Conservation (phyloP, 92 coral and sea anemone genomes). For the Palythoa grandis region DNA sequence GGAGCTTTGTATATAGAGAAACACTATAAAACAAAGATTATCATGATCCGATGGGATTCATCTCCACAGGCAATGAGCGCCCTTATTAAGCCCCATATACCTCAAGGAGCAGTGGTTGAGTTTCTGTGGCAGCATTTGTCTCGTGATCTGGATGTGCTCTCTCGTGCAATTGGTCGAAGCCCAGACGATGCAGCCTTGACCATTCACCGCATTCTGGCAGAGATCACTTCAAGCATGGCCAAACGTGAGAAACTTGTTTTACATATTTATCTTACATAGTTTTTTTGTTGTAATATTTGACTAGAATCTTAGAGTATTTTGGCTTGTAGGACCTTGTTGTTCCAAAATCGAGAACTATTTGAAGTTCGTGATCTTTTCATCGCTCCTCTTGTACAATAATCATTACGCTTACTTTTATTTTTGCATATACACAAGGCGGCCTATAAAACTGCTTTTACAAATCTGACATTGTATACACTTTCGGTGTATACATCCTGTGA, state of each 20-base stretch:
- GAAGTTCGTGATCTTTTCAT: too few relatives aligned
- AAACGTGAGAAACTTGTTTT: background rate
- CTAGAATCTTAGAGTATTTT: too few relatives aligned
- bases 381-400: too few relatives aligned
- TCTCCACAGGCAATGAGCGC: conserved; percentile 43
- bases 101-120: conserved; percentile 45
- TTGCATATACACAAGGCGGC: too few relatives aligned
- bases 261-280: background rate
- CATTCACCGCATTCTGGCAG: conserved; percentile 19
- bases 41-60: background rate
- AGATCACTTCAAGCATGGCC: background rate
- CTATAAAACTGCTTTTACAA: too few relatives aligned
- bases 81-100: conserved; percentile 63
- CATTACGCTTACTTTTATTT: too few relatives aligned
- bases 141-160: conserved; percentile 67
- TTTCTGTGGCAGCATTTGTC: conserved; percentile 73
- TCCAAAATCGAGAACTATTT: too few relatives aligned
- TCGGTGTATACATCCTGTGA: too few relatives aligned
- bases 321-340: too few relatives aligned
- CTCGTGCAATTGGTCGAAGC: conserved; percentile 69
- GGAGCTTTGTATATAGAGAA: too few relatives aligned
- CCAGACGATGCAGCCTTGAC: conserved; percentile 60
- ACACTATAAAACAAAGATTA: too few relatives aligned
- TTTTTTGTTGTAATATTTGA: background rate
- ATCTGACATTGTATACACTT: too few relatives aligned